Percentiles rank a stretch among this genome's conserved stretches.
These are phyloP conservation scores for Acrossocheilus fasciatus DNA, from an alignment of 2,797 vertebrate genomes.

Conservation along the genomic window DNA sequence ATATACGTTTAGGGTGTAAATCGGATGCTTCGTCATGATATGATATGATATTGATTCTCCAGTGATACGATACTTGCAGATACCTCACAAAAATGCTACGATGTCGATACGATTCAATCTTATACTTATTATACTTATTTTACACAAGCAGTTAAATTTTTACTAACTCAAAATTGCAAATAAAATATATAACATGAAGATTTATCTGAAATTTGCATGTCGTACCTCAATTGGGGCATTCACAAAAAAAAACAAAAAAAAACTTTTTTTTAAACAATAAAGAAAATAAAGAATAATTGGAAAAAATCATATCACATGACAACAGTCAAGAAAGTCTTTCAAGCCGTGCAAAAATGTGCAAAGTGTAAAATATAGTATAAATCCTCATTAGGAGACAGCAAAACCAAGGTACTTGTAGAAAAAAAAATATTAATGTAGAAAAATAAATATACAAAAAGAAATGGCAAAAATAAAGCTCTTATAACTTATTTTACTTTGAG, in stretches of 20 bases:
- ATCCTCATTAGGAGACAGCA: background rate
- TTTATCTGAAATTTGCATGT: too few species aligned
- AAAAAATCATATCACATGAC: background rate
- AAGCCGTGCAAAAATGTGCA: background rate
- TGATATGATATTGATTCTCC: background rate
- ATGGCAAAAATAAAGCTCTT: too few species aligned
- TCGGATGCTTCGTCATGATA: background rate
- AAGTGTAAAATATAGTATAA: background rate
- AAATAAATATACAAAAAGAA: too few species aligned
- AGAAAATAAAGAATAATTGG: background rate
- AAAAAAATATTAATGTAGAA: too few species aligned
- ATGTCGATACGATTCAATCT: background rate
- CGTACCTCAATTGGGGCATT: background rate
- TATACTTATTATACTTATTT: background rate
- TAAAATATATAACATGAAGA: too few species aligned
- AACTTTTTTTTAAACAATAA: too few species aligned
- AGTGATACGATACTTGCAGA: background rate
- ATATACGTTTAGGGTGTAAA: background rate
- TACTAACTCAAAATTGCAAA: too few species aligned
- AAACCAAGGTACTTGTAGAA: background rate
- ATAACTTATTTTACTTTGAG: too few species aligned
- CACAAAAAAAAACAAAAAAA: background rate
- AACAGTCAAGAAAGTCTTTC: background rate
- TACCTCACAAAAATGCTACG: background rate
- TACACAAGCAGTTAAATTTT: background rate